A percentile compares a stretch with the other conserved stretches of the same genome.
Conservation (phyloP, 1,140 invertebrate species). For the Euura saliciscinereae region DNA sequence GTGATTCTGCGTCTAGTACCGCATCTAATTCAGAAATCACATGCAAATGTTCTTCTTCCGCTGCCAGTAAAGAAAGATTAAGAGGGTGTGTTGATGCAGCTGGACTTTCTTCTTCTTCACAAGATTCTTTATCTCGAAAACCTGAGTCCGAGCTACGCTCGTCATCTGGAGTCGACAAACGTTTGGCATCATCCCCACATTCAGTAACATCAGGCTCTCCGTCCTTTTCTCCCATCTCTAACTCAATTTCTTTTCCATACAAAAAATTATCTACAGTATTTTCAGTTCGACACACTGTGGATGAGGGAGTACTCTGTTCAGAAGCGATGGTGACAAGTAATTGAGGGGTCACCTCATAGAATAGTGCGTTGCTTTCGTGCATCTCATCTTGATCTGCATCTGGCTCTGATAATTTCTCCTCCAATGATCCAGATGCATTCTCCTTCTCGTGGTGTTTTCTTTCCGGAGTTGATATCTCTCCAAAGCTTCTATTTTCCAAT, state of each 20-base stretch:
- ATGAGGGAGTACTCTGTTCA: slow-evolving; percentile 40
- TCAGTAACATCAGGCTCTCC: slow-evolving; percentile 35
- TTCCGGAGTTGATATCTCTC: too few relatives aligned
- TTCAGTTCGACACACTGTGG: slow-evolving; percentile 15
- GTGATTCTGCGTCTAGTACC: slow-evolving; percentile 54
- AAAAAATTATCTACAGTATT: slow-evolving; percentile 39
- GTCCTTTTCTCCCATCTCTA: slow-evolving; percentile 25
- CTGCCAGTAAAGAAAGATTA: slow-evolving; percentile 19
- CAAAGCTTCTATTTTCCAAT: too few relatives aligned
- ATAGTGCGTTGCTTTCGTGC: too few relatives aligned
- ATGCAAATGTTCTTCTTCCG: slow-evolving; percentile 52
- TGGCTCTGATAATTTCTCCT: too few relatives aligned
- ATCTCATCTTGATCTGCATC: too few relatives aligned
- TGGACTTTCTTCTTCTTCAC: slow-evolving; percentile 59
- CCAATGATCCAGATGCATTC: too few relatives aligned
- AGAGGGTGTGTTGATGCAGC: slow-evolving; percentile 28
- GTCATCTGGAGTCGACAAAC: slow-evolving; percentile 61
- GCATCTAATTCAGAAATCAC: slow-evolving; percentile 52
- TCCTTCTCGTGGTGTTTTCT: too few relatives aligned
- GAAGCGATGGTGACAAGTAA: slow-evolving; percentile 23
- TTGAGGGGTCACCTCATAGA: too few relatives aligned
- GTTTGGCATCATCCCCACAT: slow-evolving; percentile 57
- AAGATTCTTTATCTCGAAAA: slow-evolving; percentile 62
- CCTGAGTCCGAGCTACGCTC: slow-evolving; percentile 63
- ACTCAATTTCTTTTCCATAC: slow-evolving; percentile 38